Base-by-base conservation (phyloP, 2,888 invertebrate species). In the Drosophila testacea region DNA sequence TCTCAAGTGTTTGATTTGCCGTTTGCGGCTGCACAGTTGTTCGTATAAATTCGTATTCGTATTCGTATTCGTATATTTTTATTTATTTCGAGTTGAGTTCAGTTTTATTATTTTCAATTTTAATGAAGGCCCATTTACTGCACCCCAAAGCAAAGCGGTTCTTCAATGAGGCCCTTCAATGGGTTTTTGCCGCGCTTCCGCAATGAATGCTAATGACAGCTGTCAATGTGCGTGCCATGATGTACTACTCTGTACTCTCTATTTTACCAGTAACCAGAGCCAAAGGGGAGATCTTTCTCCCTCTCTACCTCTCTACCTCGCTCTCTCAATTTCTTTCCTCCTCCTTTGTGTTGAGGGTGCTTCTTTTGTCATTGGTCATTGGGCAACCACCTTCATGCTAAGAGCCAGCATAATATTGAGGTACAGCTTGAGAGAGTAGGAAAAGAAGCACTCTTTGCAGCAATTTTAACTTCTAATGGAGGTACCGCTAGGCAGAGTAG, bases 131-230 rank as follows among this genome's bases (percentile, higher is more conserved):
- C 86, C 88, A 82, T 85, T 83, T 85, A 70, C 62, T 65, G 83
- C 81, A 85, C 83, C 79, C 79, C 67, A 64, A 72, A 27, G 16
- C 36, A 36, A 22, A 22, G 16, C 48, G 22, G 44, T 47, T 51
- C 67, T 51, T 51, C 36, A 50, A 46, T 42, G 22, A 22, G 67
- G 38, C 73, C 66, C 75, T 77, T 78, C 75, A 72, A 75, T 80
- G 68, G 69, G 41, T 66, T 73, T 75, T 62, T 56, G 79, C 88
- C 77, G 85, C 88, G 62, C 86, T 88, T 86, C 89, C 87, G 83
- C 80, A 81, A 76, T 84, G 84, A 89, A 81, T 87, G 86, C 79
- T 84, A 84, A 84, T 83, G 88, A 90, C 88, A 88, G 88, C 87
- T 89, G 89, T 85, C 89, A 81, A 80, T 89, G 83, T 83, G 83